Evolutionary conservation across 2,888 invertebrate genomes (phyloP).

Genomic region (Frankliniella fusca): DNA sequence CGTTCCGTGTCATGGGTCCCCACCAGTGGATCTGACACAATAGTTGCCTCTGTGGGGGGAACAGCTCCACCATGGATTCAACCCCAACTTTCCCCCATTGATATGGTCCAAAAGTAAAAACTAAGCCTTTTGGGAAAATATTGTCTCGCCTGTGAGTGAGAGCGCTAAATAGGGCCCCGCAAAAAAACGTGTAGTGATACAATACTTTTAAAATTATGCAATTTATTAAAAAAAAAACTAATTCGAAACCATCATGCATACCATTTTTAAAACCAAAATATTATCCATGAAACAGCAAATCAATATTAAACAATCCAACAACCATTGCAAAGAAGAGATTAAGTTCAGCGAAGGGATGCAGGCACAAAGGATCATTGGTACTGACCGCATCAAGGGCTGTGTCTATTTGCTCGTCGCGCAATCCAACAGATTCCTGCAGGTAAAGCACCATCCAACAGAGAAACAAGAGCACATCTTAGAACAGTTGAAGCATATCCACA

Average conservation of each 20-base stretch:
- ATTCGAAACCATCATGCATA: not conserved
- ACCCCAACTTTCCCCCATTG: too few relatives aligned
- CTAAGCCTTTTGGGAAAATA: not conserved
- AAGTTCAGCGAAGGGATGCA: not conserved
- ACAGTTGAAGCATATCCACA: constrained; percentile 7
- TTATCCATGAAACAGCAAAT: not conserved
- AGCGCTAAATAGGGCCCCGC: too few relatives aligned
- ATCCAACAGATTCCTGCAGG: constrained; percentile 19
- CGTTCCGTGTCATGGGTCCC: too few relatives aligned
- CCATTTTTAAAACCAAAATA: not conserved
- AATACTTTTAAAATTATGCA: not conserved
- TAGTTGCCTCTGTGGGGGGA: too few relatives aligned
- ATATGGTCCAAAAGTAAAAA: too few relatives aligned
- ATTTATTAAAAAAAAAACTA: not conserved
- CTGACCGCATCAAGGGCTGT: constrained; percentile 25
- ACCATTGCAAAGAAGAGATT: not conserved
- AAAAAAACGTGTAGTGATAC: too few relatives aligned
- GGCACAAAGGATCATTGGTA: not conserved
- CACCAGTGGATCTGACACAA: too few relatives aligned
- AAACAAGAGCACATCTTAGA: constrained; percentile 23
- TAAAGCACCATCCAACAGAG: constrained; percentile 26
- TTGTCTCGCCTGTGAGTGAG: too few relatives aligned
- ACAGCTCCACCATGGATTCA: too few relatives aligned
- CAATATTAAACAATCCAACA: not conserved
- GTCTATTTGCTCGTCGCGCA: constrained; percentile 14